These are phyloP conservation scores for Menura novaehollandiae DNA, from an alignment of 2,113 vertebrate species.

Conservation along the genomic window DNA sequence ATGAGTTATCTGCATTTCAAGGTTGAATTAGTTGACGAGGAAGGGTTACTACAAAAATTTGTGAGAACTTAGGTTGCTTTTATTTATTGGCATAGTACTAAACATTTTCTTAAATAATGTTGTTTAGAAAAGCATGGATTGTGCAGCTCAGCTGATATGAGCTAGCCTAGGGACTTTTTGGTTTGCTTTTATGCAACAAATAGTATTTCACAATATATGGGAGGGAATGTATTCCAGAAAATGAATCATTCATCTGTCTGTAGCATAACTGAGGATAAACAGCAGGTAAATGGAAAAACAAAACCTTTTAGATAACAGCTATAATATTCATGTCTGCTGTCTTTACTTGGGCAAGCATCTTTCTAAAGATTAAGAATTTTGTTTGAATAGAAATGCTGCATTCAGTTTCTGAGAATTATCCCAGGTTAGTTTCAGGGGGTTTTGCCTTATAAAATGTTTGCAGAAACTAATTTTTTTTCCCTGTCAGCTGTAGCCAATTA, in stretches of 20 bases:
- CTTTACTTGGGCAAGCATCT: background rate
- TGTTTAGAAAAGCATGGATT: background rate
- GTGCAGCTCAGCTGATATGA: background rate
- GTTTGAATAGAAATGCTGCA: background rate
- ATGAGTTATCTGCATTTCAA: background rate
- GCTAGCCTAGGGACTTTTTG: background rate
- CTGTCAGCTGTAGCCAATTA: background rate
- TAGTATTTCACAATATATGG: background rate
- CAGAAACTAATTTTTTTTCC: background rate
- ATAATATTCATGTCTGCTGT: background rate
- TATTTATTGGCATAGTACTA: background rate
- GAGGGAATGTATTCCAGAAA: background rate
- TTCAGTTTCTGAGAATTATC: background rate
- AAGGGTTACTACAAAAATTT: background rate
- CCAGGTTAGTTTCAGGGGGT: background rate
- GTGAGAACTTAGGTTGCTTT: background rate
- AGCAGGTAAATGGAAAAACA: background rate
- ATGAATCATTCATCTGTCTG: background rate
- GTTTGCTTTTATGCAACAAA: background rate
- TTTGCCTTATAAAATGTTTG: background rate
- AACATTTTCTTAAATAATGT: background rate
- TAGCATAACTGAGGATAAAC: background rate
- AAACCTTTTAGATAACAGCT: background rate
- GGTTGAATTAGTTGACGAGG: background rate
- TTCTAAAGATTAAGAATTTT: background rate